These are phyloP conservation scores for Manis crassicaudata DNA, from an alignment of 2,797 vertebrate genomes.

Conservation along the genomic window DNA sequence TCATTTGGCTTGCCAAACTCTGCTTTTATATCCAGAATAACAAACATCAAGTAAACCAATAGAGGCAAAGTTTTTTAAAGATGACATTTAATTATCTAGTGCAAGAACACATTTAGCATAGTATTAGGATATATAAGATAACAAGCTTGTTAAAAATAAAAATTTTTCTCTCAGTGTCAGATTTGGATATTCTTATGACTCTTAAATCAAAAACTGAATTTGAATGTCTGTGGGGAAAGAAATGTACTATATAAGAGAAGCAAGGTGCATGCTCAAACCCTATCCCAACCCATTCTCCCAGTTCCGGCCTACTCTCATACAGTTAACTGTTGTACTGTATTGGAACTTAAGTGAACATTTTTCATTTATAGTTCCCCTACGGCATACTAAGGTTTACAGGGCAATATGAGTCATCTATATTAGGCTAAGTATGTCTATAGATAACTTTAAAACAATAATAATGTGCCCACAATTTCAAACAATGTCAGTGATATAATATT, in stretches of 20 bases:
- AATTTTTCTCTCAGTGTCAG: background rate
- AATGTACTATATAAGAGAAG: background rate
- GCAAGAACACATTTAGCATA: background rate
- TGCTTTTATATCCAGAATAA: conserved; percentile 26
- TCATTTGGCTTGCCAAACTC: background rate
- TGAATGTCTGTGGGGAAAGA: background rate
- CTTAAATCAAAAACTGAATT: background rate
- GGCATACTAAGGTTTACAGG: background rate
- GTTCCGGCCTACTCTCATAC: background rate
- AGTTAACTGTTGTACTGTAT: background rate
- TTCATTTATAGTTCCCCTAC: too few relatives aligned
- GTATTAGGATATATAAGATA: background rate
- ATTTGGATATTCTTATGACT: background rate
- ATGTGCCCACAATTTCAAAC: background rate
- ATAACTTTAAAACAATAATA: background rate
- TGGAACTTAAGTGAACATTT: background rate
- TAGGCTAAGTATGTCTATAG: background rate
- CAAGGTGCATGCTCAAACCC: background rate
- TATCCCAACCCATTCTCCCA: background rate
- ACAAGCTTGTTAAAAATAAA: background rate
- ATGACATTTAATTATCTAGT: background rate
- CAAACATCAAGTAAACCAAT: conserved; percentile 26
- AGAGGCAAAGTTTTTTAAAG: background rate
- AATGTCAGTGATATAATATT: background rate
- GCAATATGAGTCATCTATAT: background rate